Conservation (phyloP, 2,113 vertebrate species). For the Edolisoma coerulescens region DNA sequence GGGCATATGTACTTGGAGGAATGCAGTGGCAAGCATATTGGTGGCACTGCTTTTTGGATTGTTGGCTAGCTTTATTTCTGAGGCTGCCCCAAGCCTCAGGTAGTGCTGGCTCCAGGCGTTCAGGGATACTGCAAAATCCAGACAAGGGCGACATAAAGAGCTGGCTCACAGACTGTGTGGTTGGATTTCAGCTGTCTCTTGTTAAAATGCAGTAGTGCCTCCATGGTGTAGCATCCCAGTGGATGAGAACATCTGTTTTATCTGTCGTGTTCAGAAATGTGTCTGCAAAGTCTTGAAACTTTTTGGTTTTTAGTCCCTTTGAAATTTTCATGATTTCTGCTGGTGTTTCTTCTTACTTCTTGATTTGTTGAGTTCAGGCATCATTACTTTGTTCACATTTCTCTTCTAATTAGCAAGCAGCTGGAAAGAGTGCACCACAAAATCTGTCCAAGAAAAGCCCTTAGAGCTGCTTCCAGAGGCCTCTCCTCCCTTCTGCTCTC, state of each 20-base stretch:
- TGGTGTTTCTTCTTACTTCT: neutral
- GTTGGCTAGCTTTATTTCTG: neutral
- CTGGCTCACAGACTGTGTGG: neutral
- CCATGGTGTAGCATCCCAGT: neutral
- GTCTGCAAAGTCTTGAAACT: neutral
- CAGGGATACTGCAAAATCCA: neutral
- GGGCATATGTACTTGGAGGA: neutral
- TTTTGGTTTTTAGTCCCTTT: neutral
- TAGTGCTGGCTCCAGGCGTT: neutral
- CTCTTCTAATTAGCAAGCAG: neutral
- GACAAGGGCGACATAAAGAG: rapidly evolving
- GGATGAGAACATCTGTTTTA: neutral
- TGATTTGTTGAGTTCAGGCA: neutral
- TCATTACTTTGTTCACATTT: neutral
- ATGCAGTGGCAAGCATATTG: neutral
- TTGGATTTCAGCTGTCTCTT: neutral
- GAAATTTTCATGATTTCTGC: neutral
- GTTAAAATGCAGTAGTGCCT: neutral
- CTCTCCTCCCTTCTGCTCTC: neutral
- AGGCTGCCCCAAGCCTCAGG: neutral
- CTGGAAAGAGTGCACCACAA: neutral
- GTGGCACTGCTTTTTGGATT: neutral
- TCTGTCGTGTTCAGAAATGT: neutral
- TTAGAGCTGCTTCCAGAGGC: neutral
- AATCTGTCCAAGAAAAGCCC: neutral